These are phyloP conservation scores for Astyanax mexicanus DNA, from an alignment of 2,797 vertebrate species.

Conservation along the genomic window DNA sequence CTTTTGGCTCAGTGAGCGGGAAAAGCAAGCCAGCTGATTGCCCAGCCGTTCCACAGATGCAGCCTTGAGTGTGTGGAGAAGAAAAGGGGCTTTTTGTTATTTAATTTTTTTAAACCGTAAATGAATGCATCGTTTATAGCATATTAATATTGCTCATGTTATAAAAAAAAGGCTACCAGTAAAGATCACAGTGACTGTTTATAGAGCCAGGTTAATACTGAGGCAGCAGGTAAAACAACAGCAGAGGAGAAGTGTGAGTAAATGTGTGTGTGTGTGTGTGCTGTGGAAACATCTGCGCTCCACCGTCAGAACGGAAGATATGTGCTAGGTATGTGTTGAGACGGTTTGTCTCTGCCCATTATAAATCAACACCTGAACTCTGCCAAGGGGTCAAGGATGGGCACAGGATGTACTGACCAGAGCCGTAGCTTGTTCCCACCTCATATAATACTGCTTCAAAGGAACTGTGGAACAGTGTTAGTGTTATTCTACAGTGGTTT, in stretches of 20 bases:
- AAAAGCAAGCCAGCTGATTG: neutral
- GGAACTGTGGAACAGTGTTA: neutral
- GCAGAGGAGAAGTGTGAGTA: neutral
- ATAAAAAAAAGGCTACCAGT: no score
- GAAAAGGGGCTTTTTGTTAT: neutral
- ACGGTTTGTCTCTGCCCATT: neutral
- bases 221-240: neutral
- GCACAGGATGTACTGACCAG: neutral
- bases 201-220: neutral
- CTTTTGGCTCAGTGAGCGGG: neutral
- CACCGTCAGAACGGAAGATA: neutral
- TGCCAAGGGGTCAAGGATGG: neutral
- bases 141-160: neutral
- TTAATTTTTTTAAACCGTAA: no score
- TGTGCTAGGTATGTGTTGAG: conserved; percentile 5
- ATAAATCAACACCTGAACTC: neutral
- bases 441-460: neutral
- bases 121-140: neutral
- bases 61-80: neutral
- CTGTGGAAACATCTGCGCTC: conserved; percentile 1
- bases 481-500: neutral
- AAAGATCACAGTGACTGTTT: no score
- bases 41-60: neutral
- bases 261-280: neutral
- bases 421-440: neutral